Base-by-base conservation (phyloP, 1,140 invertebrate species). In the Calosoma granatense region DNA sequence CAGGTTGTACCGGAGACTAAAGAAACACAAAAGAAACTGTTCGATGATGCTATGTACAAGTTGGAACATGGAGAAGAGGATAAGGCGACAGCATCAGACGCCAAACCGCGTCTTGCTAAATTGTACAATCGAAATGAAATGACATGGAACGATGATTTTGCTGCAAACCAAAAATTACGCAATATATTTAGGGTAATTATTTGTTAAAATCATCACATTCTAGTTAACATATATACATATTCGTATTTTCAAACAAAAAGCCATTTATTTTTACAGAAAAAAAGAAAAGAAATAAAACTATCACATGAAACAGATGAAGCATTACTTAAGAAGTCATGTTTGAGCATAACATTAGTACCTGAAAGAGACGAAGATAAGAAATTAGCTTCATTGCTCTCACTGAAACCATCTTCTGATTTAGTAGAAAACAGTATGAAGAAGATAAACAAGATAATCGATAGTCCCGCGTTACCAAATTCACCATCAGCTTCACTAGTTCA, bases 21-120 rank as follows among this genome's bases (percentile, higher is more conserved):
- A 71, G 86, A 88, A 70, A 85, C 86, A 4, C 90, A 88, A 56
- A 88, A 88, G 64, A 84, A 88, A 64, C 72, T 98, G 20, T 91
- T 88, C 63, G 88, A 91, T 65, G 94, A 98, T 84, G 84, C 94
- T 19, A 98, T 98, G 95, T 98, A 87, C 70, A 94, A 87, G 73
- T 75, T 98, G 58, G 94, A 98, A 71, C 94, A 98, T 76, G 87
- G 87, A 30, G 81, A 81, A 11, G 83, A 87, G 57, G 95, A 98
- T 75, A 78, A 83, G 62, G 79, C 79, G 62, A 80, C 81, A 53
- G 83, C 85, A 0, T 86, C 86, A 64, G 78, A 78, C 53, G 77
- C 83, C 2, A 84, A 87, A 62, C 85, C 87, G 1, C 75, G 79
- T 15, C 67, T 98, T 0, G 81, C 83, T 53, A 78, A 81, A 65